phyloP scores from a whole-genome alignment of 2,113 vertebrate species.

The Pseudopipra pipra region DNA sequence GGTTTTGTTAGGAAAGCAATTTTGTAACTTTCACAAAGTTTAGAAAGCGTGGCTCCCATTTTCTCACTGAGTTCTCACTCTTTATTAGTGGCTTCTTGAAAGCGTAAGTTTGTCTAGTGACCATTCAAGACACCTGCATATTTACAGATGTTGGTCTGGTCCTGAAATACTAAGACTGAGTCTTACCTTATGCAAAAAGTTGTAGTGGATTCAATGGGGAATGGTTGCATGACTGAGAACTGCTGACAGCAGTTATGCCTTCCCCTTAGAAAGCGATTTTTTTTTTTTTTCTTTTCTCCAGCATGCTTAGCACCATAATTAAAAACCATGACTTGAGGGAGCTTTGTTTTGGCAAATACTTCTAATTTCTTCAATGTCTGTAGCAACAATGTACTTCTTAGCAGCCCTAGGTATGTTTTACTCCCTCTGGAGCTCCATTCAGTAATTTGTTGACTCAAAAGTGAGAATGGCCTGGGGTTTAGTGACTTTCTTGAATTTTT shows the following conservation, averaged over 20 bases:
- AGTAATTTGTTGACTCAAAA: neutral
- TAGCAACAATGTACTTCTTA: neutral
- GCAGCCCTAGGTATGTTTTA: neutral
- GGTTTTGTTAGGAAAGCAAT: neutral
- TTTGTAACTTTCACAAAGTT: neutral
- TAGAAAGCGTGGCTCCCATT: rapidly evolving
- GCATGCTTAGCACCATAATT: neutral
- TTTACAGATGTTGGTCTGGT: neutral
- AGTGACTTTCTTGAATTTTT: neutral
- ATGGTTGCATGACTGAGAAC: neutral
- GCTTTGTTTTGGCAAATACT: neutral
- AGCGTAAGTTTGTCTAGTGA: neutral
- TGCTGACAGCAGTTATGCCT: neutral
- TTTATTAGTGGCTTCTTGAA: neutral
- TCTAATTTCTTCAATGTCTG: neutral
- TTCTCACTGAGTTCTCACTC: neutral
- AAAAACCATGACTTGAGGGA: neutral
- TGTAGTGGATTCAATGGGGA: neutral
- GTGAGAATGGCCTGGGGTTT: neutral
- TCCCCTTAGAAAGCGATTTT: neutral
- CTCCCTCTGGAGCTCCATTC: neutral
- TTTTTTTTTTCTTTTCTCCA: neutral
- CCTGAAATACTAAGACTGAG: neutral
- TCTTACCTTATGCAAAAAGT: neutral
- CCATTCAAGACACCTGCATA: neutral